phyloP scores from a whole-genome alignment of 1,140 invertebrate species.

The Ceratina japonica region DNA sequence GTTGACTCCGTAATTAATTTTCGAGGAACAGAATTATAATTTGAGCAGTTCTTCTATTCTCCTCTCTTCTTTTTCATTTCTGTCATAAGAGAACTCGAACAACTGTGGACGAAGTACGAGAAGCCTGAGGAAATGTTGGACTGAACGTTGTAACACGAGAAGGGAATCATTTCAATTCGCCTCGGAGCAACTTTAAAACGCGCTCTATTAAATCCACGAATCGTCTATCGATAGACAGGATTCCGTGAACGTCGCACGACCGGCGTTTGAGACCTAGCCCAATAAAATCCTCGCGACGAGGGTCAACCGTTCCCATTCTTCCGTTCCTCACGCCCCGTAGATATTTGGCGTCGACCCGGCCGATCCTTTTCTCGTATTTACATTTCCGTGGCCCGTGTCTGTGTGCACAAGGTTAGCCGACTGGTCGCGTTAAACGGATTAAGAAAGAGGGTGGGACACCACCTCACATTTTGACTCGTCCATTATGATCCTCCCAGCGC shows the following conservation, averaged over 20 bases:
- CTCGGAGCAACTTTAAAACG: neutral
- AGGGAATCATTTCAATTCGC: too few relatives aligned
- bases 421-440: constrained; percentile 54
- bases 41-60: too few relatives aligned
- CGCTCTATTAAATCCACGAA: neutral
- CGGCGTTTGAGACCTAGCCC: constrained; percentile 1
- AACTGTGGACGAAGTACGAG: too few relatives aligned
- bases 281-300: constrained; percentile 35
- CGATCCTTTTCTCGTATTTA: constrained; percentile 49
- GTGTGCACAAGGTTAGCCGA: constrained; percentile 16
- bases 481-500: neutral
- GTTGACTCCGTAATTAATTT: neutral
- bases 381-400: constrained; percentile 20
- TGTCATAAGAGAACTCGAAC: too few relatives aligned
- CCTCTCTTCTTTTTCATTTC: too few relatives aligned
- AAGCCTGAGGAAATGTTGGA: too few relatives aligned
- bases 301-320: neutral
- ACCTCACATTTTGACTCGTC: constrained; percentile 50
- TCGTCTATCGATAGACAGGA: neutral
- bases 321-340: constrained; percentile 44
- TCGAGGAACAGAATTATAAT: neutral
- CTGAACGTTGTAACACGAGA: too few relatives aligned
- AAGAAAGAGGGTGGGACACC: constrained; percentile 27
- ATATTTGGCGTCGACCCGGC: constrained; percentile 48
- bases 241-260: neutral